Conservation (phyloP, 2,888 invertebrate genomes). For the Busseola fusca region DNA sequence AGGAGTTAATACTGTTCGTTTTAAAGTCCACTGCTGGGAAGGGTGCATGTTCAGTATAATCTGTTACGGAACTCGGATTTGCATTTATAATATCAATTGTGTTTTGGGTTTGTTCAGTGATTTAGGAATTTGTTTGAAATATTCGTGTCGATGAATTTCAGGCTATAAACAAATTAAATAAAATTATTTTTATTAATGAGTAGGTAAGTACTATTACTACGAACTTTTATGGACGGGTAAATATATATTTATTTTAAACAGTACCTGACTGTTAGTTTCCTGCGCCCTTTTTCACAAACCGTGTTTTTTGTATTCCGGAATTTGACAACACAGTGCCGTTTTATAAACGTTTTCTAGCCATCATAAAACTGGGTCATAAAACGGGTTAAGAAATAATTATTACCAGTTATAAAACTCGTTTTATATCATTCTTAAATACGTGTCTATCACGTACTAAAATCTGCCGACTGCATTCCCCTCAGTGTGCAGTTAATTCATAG, state of each 20-base stretch:
- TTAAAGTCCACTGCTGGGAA: constrained; percentile 39
- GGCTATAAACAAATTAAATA: no score
- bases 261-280: neutral
- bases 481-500: constrained; percentile 29
- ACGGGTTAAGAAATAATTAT: neutral
- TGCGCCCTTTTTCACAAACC: neutral
- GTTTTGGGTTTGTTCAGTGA: constrained; percentile 33
- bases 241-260: neutral
- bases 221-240: neutral
- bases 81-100: constrained; percentile 46
- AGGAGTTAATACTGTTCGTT: constrained; percentile 53
- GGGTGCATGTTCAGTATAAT: constrained; percentile 44
- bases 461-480: neutral
- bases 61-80: constrained; percentile 32
- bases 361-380: no score
- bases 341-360: no score
- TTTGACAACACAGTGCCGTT: neutral
- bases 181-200: constrained; percentile 4
- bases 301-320: no score
- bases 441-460: neutral
- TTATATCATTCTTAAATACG: neutral
- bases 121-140: constrained; percentile 15
- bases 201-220: neutral
- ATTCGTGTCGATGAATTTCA: constrained; percentile 1
- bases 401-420: neutral